Evolutionary conservation across 2,797 vertebrate genomes (phyloP).

Genomic region (Pseudopleuronectes americanus): DNA sequence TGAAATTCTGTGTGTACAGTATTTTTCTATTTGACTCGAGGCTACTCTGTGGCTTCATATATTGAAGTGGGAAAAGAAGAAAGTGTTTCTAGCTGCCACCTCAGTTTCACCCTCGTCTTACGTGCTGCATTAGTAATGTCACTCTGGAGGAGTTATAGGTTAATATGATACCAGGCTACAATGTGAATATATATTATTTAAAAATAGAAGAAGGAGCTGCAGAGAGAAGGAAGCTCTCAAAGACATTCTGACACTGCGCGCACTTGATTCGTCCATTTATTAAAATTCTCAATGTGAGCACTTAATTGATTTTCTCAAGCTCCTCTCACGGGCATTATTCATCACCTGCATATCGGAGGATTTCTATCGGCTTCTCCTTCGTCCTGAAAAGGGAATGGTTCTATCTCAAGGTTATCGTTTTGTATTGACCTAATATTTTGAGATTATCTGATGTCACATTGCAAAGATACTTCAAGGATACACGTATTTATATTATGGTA

Average conservation of each 20-base stretch:
- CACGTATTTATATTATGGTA: too few species aligned
- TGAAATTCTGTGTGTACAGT: background rate
- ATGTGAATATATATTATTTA: constrained; percentile 23
- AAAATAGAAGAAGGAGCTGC: background rate
- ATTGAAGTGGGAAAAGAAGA: constrained; percentile 6
- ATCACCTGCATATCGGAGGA: too few species aligned
- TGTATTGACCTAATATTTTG: background rate
- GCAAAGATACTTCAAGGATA: too few species aligned
- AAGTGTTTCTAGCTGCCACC: constrained; percentile 5
- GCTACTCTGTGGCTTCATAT: background rate
- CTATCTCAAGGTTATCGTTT: too few species aligned
- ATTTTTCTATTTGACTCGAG: background rate
- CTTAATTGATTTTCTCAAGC: background rate
- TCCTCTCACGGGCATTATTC: background rate
- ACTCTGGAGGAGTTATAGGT: constrained; percentile 17
- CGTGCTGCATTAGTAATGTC: constrained; percentile 1
- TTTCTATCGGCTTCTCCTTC: too few species aligned
- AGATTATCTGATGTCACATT: too few species aligned
- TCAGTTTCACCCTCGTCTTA: constrained; percentile 8
- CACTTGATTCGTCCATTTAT: too few species aligned
- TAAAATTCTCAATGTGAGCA: background rate
- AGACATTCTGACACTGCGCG: background rate
- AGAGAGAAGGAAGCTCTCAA: background rate
- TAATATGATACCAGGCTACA: constrained; percentile 2
- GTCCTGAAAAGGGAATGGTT: too few species aligned